Conservation (phyloP, 2,888 invertebrate species). For the Agriotes lineatus region DNA sequence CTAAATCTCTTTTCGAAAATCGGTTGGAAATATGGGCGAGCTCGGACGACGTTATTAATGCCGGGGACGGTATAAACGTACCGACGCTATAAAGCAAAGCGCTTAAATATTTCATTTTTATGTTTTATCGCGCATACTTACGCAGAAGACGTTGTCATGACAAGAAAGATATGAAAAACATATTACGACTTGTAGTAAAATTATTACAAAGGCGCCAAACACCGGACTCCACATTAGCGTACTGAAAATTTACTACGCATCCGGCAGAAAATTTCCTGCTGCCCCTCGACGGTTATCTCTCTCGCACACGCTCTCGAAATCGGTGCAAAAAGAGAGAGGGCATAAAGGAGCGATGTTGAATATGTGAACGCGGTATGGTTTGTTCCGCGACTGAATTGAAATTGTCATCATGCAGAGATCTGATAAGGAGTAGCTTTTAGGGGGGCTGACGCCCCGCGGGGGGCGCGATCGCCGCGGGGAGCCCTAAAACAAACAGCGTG, state of each 20-base stretch:
- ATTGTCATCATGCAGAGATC: slow-evolving; percentile 67
- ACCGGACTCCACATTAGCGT: slow-evolving; percentile 58
- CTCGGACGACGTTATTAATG: slow-evolving; percentile 45
- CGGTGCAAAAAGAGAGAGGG: not conserved
- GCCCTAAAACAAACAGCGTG: slow-evolving; percentile 66
- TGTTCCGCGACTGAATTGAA: slow-evolving; percentile 61
- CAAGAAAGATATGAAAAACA: slow-evolving; percentile 60
- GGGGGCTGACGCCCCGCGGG: slow-evolving; percentile 56
- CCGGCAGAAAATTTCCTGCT: not conserved
- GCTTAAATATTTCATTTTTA: slow-evolving; percentile 60
- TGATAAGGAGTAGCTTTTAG: slow-evolving; percentile 65
- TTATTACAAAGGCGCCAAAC: slow-evolving; percentile 63
- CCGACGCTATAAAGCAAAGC: slow-evolving; percentile 46
- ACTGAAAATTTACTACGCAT: slow-evolving; percentile 51
- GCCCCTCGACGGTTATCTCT: not conserved
- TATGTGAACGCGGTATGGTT: slow-evolving; percentile 43
- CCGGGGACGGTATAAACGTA: slow-evolving; percentile 35
- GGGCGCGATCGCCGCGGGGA: slow-evolving; percentile 59
- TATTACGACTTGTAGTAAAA: slow-evolving; percentile 60
- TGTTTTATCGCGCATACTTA: slow-evolving; percentile 61
- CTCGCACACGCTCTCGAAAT: slow-evolving; percentile 18
- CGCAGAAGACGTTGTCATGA: slow-evolving; percentile 57
- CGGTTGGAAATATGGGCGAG: not conserved
- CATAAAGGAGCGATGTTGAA: slow-evolving; percentile 24
- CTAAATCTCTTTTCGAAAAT: slow-evolving; percentile 17